Base-by-base conservation (phyloP, 92 coral and sea anemone genomes). In the Parazoanthus darwini region DNA sequence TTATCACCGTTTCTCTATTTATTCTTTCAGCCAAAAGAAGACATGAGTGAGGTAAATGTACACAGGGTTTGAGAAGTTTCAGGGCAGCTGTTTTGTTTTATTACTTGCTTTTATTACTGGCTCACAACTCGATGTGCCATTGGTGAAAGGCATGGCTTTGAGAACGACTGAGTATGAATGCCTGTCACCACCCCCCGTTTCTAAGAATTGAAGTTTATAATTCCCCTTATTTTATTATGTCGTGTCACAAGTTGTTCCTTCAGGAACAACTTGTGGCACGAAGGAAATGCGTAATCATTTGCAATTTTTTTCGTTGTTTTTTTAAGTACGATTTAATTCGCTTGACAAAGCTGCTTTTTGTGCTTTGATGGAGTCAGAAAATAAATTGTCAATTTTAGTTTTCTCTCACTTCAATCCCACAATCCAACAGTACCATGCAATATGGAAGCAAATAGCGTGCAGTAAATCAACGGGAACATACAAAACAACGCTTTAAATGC, bases 31-130 rank as follows among this genome's bases (percentile, higher is more conserved):
- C 91, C 86, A 86, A 82, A 87, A 42, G 82, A 90, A 73, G 94
- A 93, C 76, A 89, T 94, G 94, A 95, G 91, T 54, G 98, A 94
- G 94, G 95, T 94, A 91, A 74, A 26, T 33, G 4, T 72, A 14
- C 39, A 72, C 38, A 25, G 33, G 6, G 50, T 5, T 36, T 74
- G 22, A 74, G 5, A 1, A 7, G 11, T 48, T 11, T 48, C 51
- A 6, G 11, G 11, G 1, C 9, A 39, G 25, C 43, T 36, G 44
- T 38, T 20, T 29, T 29, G 33, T 29, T 29, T 29, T 29, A 29
- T 29, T 29, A 29, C 33, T 29, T 29, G 33, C 33, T 29, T 29
- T 63, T 63, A 63, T 56, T 13, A 56, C 22, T 56, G 18, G 65
- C 65, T 56, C 65, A 56, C 65, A 56, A 56, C 0, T 13, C 22